Conservation (phyloP, 2,113 vertebrate genomes). For the Anser cygnoides region DNA sequence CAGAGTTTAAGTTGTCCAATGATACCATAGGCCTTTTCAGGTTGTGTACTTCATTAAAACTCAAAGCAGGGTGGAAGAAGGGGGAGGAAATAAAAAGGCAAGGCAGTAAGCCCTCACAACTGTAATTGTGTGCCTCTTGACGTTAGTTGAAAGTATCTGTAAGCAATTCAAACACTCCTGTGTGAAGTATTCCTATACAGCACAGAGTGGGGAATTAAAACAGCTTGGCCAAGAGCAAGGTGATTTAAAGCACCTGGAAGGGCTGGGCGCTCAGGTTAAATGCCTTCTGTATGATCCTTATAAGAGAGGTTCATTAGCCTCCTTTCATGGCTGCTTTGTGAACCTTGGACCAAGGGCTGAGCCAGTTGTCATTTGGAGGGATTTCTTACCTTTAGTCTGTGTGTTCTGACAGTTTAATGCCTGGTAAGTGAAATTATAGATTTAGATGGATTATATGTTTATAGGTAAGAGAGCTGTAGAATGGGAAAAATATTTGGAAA, state of each 20-base stretch:
- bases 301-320: not conserved
- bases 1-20: not conserved
- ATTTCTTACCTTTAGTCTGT: not conserved
- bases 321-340: not conserved
- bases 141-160: not conserved
- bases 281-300: not conserved
- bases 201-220: rapidly evolving
- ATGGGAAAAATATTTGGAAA: not conserved
- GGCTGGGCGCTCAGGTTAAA: not conserved
- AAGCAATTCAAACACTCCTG: not conserved
- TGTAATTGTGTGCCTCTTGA: not conserved
- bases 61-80: not conserved
- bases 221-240: rapidly evolving
- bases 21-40: not conserved
- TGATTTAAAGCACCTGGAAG: not conserved
- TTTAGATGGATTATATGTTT: not conserved
- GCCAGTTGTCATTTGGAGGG: not conserved
- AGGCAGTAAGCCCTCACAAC: not conserved
- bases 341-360: not conserved
- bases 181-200: not conserved
- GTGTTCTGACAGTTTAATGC: not conserved
- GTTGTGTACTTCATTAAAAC: not conserved
- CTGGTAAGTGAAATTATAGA: not conserved
- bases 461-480: not conserved
- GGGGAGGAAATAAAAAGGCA: not conserved